Percentiles rank a stretch among this genome's conserved stretches.
These are phyloP conservation scores for Malthinus flaveolus DNA, from an alignment of 2,888 invertebrate species.

Conservation along the genomic window DNA sequence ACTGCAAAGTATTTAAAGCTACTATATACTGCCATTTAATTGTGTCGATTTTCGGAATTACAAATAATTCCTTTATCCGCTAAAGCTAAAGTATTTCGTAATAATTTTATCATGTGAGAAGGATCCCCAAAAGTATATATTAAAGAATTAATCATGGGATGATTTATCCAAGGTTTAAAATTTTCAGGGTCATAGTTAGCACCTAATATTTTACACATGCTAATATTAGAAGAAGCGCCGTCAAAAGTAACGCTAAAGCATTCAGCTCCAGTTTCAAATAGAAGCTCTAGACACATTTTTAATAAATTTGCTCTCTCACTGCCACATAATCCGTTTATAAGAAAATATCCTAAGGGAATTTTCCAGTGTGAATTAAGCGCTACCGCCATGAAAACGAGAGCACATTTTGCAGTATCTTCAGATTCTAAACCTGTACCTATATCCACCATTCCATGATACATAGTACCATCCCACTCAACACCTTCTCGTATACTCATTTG, in stretches of 20 bases:
- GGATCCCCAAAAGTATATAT: too few species aligned
- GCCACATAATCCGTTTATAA: background rate
- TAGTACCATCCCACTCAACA: conserved; percentile 33
- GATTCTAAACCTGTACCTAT: background rate
- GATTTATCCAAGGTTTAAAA: too few species aligned
- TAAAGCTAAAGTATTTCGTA: too few species aligned
- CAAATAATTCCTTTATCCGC: too few species aligned
- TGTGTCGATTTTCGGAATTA: background rate
- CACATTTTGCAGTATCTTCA: conserved; percentile 2
- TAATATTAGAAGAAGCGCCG: background rate
- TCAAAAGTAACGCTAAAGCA: background rate
- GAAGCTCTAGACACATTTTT: background rate
- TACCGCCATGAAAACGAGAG: conserved; percentile 4
- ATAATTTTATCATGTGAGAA: too few species aligned
- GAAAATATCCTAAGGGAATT: conserved; percentile 7
- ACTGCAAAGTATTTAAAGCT: background rate
- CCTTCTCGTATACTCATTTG: conserved; percentile 40
- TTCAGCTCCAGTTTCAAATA: background rate
- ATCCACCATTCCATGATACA: conserved; percentile 34
- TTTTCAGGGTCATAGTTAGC: too few species aligned
- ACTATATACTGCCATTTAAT: background rate
- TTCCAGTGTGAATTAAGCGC: conserved; percentile 2
- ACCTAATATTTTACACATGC: too few species aligned
- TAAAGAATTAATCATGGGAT: too few species aligned
- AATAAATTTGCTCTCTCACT: background rate